Base-by-base conservation (phyloP, 2,888 invertebrate genomes). In the Sarcophaga rosellei region DNA sequence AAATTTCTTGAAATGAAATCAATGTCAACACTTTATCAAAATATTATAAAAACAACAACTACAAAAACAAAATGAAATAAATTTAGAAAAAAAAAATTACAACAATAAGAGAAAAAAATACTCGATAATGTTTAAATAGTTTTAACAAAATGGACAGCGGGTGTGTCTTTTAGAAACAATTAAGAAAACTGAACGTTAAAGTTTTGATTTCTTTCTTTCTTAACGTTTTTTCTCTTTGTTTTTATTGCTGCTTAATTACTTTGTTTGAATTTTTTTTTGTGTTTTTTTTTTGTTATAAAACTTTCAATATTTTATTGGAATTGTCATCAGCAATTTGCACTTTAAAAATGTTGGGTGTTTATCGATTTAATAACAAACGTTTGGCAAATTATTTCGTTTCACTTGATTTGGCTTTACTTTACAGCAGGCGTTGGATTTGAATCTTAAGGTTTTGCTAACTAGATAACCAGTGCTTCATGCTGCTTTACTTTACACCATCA, bases 1-100 rank as follows among this genome's bases (percentile, higher is more conserved):
- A 59, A n/a, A 59, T 69, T 83, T 53, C 53, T 35, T 80, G 23
- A 70, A 86, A 86, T 77, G 61, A 81, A 86, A 83, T 66, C 84
- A 84, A 87, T 84, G 84, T 87, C 86, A 84, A 79, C 84, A 75
- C 78, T 81, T 74, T 61, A 81, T 70, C 73, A 81, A n/a, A n/a
- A 78, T 77, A n/a, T 44, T 70, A 47, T 21, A 65, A n/a, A 21
- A 79, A 57, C 62, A 74, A 47, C 23, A 44, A 47, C 70, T 20
- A 17, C 21, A 66, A 59, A 44, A 45, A 61, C 44, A 70, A 76
- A 80, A 4, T 17, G 63, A 61, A 61, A 61, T 61, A 17, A 57
- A 17, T 57, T 57, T 57, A 53, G 11, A 15, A 17, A 68, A 59
- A 8, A 6, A 44, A 72, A 70, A 63, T 69, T 53, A 62, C 12